A percentile compares a stretch with the other conserved stretches of the same genome.
These are phyloP conservation scores for Forficula auricularia DNA, from an alignment of 1,140 invertebrate species.

Conservation along the genomic window DNA sequence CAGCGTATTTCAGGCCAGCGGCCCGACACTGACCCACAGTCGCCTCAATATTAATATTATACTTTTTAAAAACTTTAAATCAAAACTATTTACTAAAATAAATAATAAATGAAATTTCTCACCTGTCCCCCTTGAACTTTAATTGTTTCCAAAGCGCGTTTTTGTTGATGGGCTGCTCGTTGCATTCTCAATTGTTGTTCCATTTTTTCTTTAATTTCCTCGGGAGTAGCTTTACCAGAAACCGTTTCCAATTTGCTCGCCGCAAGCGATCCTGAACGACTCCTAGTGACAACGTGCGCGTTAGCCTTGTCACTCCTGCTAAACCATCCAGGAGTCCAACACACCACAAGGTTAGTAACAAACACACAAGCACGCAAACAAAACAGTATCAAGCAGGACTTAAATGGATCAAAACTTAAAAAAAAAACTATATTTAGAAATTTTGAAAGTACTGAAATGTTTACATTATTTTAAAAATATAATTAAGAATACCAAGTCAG, in stretches of 20 bases:
- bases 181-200: slow-evolving; percentile 76
- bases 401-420: slow-evolving; percentile 1
- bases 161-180: slow-evolving; percentile 70
- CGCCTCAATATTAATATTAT: too few species aligned
- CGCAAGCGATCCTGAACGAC: slow-evolving; percentile 46
- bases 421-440: too few species aligned
- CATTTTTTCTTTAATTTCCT: slow-evolving; percentile 79
- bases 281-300: slow-evolving; percentile 52
- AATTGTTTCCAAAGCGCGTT: slow-evolving; percentile 41
- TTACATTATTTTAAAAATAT: too few species aligned
- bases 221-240: slow-evolving; percentile 40
- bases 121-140: slow-evolving; percentile 24
- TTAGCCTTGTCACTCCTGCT: slow-evolving; percentile 41
- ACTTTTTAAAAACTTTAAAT: too few species aligned
- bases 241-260: slow-evolving; percentile 18
- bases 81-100: too few species aligned
- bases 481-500: too few species aligned
- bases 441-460: too few species aligned
- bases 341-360: slow-evolving; percentile 22
- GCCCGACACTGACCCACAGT: too few species aligned
- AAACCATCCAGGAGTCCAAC: slow-evolving; percentile 24
- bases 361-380: slow-evolving; percentile 15
- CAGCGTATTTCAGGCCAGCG: too few species aligned
- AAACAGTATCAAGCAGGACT: slow-evolving; percentile 4
- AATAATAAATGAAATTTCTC: slow-evolving; percentile 7